These are phyloP conservation scores for Drosophila pseudoobscura DNA, from an alignment of 1,140 invertebrate genomes.

Conservation along the genomic window DNA sequence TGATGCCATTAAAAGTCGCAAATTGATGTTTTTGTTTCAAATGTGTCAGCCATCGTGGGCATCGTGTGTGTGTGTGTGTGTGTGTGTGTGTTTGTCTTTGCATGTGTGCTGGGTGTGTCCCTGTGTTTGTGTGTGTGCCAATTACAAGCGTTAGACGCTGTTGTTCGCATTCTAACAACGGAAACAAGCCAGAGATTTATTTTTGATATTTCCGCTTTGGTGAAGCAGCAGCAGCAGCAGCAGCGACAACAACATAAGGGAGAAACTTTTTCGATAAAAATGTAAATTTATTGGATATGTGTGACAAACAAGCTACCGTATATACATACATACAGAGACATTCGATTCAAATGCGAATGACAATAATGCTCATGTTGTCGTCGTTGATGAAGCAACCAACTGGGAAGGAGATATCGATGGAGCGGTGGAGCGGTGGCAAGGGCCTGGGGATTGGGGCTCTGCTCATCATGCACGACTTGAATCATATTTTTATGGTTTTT, in stretches of 20 bases:
- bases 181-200: constrained; percentile 79
- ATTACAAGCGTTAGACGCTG: constrained; percentile 70
- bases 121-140: constrained; percentile 48
- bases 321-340: not conserved
- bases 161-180: constrained; percentile 73
- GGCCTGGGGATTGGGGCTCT: constrained; percentile 29
- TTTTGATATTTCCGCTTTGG: constrained; percentile 80
- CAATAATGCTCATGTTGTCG: constrained; percentile 66
- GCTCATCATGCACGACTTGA: constrained; percentile 62
- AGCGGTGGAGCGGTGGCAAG: not conserved
- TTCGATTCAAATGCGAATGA: constrained; percentile 57
- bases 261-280: constrained; percentile 81
- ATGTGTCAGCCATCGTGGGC: constrained; percentile 26
- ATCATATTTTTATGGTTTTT: constrained; percentile 79
- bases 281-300: constrained; percentile 80
- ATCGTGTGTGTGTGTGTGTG: not conserved
- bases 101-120: not conserved
- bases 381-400: constrained; percentile 29
- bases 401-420: constrained; percentile 1
- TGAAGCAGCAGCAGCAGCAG: constrained; percentile 48
- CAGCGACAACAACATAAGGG: constrained; percentile 38
- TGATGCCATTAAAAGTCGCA: constrained; percentile 79
- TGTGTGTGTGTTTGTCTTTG: constrained; percentile 4
- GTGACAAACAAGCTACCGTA: constrained; percentile 70
- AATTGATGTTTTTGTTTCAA: constrained; percentile 80